These are phyloP conservation scores for Adineta ricciae DNA, from an alignment of 2,888 invertebrate genomes.

Conservation along the genomic window DNA sequence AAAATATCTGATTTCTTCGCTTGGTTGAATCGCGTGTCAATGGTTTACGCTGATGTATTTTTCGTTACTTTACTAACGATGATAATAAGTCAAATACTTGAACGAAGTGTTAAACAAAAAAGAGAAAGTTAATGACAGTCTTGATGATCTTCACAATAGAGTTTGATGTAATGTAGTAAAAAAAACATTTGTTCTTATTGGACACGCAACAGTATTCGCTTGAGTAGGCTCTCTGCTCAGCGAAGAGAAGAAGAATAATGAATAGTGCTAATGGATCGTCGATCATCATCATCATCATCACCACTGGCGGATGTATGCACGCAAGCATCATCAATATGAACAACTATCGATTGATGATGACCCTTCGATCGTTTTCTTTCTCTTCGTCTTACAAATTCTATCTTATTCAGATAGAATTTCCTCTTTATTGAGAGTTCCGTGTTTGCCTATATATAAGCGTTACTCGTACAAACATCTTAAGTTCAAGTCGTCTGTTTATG, in stretches of 20 bases:
- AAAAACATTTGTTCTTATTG: too few species aligned
- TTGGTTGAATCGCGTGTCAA: neutral
- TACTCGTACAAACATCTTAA: neutral
- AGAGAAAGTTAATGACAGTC: neutral
- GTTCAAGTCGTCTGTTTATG: neutral
- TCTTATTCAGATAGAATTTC: neutral
- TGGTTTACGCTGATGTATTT: neutral
- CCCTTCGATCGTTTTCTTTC: neutral
- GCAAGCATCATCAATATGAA: neutral
- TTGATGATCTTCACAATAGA: too few species aligned
- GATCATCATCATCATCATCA: neutral
- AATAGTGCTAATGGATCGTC: neutral
- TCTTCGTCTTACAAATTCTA: neutral
- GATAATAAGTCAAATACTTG: neutral
- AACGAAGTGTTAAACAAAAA: neutral
- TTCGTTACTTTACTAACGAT: neutral
- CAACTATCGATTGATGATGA: neutral
- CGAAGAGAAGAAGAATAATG: neutral
- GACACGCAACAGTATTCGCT: neutral
- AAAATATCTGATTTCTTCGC: neutral
- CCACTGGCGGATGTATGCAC: neutral
- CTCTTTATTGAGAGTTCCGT: neutral
- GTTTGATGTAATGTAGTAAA: too few species aligned
- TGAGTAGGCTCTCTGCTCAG: neutral
- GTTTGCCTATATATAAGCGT: neutral